These are phyloP conservation scores for Bettongia penicillata DNA, from an alignment of 2,113 vertebrate species.

Conservation along the genomic window DNA sequence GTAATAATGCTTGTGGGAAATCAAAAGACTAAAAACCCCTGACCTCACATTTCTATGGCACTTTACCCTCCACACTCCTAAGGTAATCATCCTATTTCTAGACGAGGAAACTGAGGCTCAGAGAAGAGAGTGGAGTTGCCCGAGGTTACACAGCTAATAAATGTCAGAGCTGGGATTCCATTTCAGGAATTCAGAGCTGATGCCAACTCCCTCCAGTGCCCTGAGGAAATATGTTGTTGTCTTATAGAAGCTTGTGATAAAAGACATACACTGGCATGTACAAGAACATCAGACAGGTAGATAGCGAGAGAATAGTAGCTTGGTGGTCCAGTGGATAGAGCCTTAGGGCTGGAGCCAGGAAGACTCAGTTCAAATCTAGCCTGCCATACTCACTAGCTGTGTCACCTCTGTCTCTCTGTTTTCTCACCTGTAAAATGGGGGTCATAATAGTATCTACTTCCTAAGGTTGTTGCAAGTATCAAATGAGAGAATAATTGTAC, in stretches of 20 bases:
- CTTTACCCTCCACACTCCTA: background rate
- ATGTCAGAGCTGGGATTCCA: background rate
- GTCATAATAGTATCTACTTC: too few relatives aligned
- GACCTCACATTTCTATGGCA: background rate
- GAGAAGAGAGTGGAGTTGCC: background rate
- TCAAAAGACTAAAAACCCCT: background rate
- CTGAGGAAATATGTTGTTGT: background rate
- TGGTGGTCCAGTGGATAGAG: background rate
- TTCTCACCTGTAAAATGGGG: too few relatives aligned
- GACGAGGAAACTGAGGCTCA: background rate
- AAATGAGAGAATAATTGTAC: too few relatives aligned
- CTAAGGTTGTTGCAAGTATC: too few relatives aligned
- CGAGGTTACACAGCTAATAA: background rate
- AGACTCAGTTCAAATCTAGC: background rate
- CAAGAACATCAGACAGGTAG: background rate
- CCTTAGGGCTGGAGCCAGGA: too few relatives aligned
- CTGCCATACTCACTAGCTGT: too few relatives aligned
- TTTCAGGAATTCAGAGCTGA: too few relatives aligned
- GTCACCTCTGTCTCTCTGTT: too few relatives aligned
- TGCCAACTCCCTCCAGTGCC: background rate
- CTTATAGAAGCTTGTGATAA: too few relatives aligned
- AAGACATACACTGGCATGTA: too few relatives aligned
- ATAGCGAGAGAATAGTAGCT: background rate
- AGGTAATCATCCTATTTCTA: background rate
- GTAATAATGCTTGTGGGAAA: slow-evolving; percentile 75